Percentiles rank a stretch among this genome's conserved stretches.
Evolutionary conservation across 2,797 vertebrate species (phyloP).

Genomic region (Cryptoprocta ferox): DNA sequence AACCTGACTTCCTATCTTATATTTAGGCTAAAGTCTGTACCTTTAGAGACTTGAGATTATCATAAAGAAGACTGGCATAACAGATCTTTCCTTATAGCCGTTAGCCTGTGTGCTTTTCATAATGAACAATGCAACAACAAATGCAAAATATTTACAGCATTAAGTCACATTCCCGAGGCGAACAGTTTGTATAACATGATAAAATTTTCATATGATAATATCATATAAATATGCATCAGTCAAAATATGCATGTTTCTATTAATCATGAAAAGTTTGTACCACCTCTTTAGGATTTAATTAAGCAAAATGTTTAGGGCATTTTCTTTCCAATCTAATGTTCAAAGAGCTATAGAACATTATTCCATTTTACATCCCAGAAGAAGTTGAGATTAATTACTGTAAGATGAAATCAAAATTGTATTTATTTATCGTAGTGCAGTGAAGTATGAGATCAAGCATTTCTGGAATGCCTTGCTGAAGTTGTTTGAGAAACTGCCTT

Average conservation of each 20-base stretch:
- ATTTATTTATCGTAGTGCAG: conserved; percentile 60
- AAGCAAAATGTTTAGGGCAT: conserved; percentile 82
- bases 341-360: conserved; percentile 80
- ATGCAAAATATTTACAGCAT: conserved; percentile 84
- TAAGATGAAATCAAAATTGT: conserved; percentile 65
- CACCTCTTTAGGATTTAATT: conserved; percentile 89
- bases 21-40: conserved; percentile 69
- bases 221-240: conserved; percentile 89
- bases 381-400: conserved; percentile 77
- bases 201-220: conserved; percentile 92
- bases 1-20: conserved; percentile 53
- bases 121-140: conserved; percentile 87
- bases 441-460: conserved; percentile 47
- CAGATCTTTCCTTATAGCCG: conserved; percentile 80
- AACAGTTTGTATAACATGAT: conserved; percentile 88
- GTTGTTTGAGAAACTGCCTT: conserved; percentile 40
- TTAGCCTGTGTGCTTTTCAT: conserved; percentile 82
- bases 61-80: conserved; percentile 67
- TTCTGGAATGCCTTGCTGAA: conserved; percentile 47
- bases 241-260: conserved; percentile 88
- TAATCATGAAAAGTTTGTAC: conserved; percentile 91
- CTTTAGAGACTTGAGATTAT: conserved; percentile 69
- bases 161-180: conserved; percentile 88
- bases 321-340: conserved; percentile 78
- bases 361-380: conserved; percentile 75